These are phyloP conservation scores for Onychostoma macrolepis DNA, from an alignment of 2,113 vertebrate genomes.

Conservation along the genomic window DNA sequence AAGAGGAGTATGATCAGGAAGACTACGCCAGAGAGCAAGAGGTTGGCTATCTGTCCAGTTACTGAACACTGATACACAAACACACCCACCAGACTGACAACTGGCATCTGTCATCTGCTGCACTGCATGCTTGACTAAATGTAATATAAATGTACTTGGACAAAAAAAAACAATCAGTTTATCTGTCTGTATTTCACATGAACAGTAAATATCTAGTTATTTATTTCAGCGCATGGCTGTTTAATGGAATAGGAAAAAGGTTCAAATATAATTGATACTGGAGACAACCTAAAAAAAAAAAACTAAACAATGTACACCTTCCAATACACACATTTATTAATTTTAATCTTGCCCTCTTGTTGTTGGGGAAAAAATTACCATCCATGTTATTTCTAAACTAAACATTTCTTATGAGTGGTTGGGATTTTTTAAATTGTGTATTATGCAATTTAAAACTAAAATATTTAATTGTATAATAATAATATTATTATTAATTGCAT, in stretches of 20 bases:
- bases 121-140: background rate
- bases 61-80: background rate
- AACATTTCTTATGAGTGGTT: background rate
- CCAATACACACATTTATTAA: too few relatives aligned
- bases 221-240: background rate
- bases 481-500: too few relatives aligned
- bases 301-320: too few relatives aligned
- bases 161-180: background rate
- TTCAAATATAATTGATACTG: background rate
- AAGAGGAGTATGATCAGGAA: slow-evolving; percentile 77
- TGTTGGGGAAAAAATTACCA: too few relatives aligned
- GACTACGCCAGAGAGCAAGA: slow-evolving; percentile 80
- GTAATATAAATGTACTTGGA: background rate
- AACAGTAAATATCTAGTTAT: background rate
- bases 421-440: too few relatives aligned
- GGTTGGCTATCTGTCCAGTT: slow-evolving; percentile 63
- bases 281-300: too few relatives aligned
- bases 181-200: background rate
- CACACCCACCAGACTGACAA: background rate
- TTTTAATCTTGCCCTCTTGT: too few relatives aligned
- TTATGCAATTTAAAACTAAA: too few relatives aligned
- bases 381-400: too few relatives aligned
- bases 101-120: background rate
- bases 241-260: background rate
- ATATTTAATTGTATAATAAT: too few relatives aligned